Conservation (phyloP, 2,888 invertebrate species). For the Tillus elongatus region DNA sequence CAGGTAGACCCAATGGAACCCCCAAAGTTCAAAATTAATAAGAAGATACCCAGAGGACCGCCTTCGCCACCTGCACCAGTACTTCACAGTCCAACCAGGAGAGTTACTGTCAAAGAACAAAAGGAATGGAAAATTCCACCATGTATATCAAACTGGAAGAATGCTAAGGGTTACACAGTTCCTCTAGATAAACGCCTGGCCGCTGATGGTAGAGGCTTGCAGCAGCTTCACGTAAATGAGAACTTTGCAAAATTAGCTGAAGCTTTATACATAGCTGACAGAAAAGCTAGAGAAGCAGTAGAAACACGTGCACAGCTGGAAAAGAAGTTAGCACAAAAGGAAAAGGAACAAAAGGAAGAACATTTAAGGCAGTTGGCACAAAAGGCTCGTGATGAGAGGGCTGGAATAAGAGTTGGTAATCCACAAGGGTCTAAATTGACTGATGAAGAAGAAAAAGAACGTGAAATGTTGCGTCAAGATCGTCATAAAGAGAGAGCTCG, state of each 20-base stretch:
- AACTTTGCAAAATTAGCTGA: conserved; percentile 98
- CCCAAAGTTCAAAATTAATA: conserved; percentile 95
- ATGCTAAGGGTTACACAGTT: conserved; percentile 95
- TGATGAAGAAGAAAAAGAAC: conserved; percentile 65
- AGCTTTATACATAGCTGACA: conserved; percentile 93
- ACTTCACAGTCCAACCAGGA: conserved; percentile 93
- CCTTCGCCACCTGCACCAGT: conserved; percentile 99
- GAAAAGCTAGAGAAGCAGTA: conserved; percentile 93
- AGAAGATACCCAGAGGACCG: conserved; percentile 96
- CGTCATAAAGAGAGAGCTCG: conserved; percentile 85
- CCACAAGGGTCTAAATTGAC: conserved; percentile 17
- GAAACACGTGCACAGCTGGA: conserved; percentile 94
- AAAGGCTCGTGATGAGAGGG: conserved; percentile 89
- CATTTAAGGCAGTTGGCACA: conserved; percentile 87
- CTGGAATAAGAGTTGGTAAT: conserved; percentile 56
- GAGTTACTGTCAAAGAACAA: conserved; percentile 97
- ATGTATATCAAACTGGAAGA: conserved; percentile 99
- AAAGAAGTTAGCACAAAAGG: conserved; percentile 91
- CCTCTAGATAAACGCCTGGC: conserved; percentile 96
- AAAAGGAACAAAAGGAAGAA: conserved; percentile 97
- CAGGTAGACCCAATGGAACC: conserved; percentile 98
- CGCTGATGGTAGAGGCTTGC: conserved; percentile 94
- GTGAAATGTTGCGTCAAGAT: conserved; percentile 80
- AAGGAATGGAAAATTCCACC: conserved; percentile 99
- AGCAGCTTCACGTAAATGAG: conserved; percentile 96